phyloP scores from a whole-genome alignment of 2,113 vertebrate genomes.

The Nanorana parkeri region DNA sequence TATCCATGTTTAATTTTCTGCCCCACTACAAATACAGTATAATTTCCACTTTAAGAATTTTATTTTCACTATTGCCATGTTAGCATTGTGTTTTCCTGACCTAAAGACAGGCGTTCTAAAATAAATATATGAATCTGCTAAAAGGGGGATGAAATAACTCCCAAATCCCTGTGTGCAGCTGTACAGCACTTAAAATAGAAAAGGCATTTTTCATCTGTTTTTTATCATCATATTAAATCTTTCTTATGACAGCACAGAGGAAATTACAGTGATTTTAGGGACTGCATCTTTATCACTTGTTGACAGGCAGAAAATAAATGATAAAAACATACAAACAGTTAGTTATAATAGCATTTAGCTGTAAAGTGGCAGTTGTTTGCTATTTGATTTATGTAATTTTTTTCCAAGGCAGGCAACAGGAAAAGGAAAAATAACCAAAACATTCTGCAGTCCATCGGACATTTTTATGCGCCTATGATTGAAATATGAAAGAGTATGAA shows the following conservation, averaged over 20 bases:
- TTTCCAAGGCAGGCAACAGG: conserved; percentile 55
- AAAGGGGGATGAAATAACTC: no score
- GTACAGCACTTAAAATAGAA: conserved; percentile 62
- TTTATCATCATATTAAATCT: conserved; percentile 73
- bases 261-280: conserved; percentile 73
- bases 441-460: conserved; percentile 60
- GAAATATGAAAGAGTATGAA: conserved; percentile 59
- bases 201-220: conserved; percentile 60
- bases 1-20: no score
- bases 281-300: conserved; percentile 73
- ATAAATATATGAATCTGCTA: no score
- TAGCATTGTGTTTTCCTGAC: no score
- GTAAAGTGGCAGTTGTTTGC: conserved; percentile 63
- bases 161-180: conserved; percentile 43
- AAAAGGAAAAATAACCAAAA: conserved; percentile 55
- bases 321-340: conserved; percentile 69
- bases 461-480: conserved; percentile 60
- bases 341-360: conserved; percentile 74
- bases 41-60: no score
- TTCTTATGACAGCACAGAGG: conserved; percentile 66
- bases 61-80: no score
- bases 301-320: conserved; percentile 67
- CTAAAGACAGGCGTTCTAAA: no score
- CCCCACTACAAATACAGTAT: no score
- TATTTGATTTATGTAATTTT: conserved; percentile 65